These are phyloP conservation scores for Ctenochaetus hawaiiensis DNA, from an alignment of 2,797 vertebrate genomes.

Conservation along the genomic window DNA sequence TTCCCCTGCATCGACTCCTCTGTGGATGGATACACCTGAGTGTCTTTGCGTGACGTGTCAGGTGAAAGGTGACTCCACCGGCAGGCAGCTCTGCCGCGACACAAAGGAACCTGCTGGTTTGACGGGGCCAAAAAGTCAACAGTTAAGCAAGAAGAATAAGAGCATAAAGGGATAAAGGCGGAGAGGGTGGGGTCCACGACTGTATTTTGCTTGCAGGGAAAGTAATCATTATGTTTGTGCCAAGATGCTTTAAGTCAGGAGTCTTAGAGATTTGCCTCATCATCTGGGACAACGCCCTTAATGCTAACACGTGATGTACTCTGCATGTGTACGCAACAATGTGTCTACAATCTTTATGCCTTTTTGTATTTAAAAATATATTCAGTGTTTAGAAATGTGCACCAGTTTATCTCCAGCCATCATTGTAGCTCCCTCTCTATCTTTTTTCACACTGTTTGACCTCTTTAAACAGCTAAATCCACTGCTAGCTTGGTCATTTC, in stretches of 20 bases:
- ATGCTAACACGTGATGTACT: constrained; percentile 21
- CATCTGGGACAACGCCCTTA: constrained; percentile 63
- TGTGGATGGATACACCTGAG: constrained; percentile 11
- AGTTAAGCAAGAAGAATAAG: constrained; percentile 40
- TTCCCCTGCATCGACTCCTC: constrained; percentile 50
- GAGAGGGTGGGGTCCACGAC: constrained; percentile 56
- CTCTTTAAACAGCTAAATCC: not conserved
- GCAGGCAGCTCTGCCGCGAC: constrained; percentile 28
- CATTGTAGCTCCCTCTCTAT: not conserved
- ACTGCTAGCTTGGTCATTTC: not conserved
- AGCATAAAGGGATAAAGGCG: constrained; percentile 40
- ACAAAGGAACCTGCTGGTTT: constrained; percentile 38
- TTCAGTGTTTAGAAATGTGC: not conserved
- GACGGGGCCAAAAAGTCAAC: not conserved
- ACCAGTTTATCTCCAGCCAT: not conserved
- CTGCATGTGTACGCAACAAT: constrained; percentile 11
- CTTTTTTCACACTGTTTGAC: not conserved
- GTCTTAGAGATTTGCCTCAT: constrained; percentile 49
- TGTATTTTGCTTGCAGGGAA: constrained; percentile 55
- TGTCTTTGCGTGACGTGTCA: constrained; percentile 42
- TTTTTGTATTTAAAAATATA: not conserved
- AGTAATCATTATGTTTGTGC: constrained; percentile 74
- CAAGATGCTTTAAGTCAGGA: constrained; percentile 67
- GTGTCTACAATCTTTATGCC: too few relatives aligned
- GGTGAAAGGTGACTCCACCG: constrained; percentile 23